Conservation (phyloP, 1,140 invertebrate genomes). For the Magallana gigas region DNA sequence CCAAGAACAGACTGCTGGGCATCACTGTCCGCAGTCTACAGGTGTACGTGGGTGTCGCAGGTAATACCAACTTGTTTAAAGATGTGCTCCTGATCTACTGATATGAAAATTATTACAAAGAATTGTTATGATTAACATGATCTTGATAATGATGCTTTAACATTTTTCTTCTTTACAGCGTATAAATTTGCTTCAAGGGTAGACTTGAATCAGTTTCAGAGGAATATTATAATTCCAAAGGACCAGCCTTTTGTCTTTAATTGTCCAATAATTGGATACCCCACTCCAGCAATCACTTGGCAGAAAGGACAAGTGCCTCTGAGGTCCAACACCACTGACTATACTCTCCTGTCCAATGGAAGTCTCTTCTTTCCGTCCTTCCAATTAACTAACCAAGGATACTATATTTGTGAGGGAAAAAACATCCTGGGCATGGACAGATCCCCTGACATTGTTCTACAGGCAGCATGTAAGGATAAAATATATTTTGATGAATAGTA, state of each 20-base stretch:
- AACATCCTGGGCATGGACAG: constrained; percentile 62
- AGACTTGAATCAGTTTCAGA: constrained; percentile 46
- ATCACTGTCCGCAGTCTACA: constrained; percentile 47
- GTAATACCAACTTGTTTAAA: neutral
- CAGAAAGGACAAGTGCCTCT: constrained; percentile 48
- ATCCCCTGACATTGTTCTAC: constrained; percentile 57
- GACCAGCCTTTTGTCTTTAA: constrained; percentile 53
- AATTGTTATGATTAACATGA: neutral
- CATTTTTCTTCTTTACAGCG: constrained; percentile 41
- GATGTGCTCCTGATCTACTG: too few relatives aligned
- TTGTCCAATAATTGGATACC: constrained; percentile 66
- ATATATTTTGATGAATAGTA: neutral
- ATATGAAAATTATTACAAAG: too few relatives aligned
- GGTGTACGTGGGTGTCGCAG: constrained; percentile 41
- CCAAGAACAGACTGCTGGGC: constrained; percentile 39
- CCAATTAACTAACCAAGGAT: constrained; percentile 55
- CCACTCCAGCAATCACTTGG: constrained; percentile 62
- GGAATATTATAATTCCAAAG: constrained; percentile 56
- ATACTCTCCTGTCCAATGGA: constrained; percentile 60
- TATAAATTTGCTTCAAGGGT: constrained; percentile 58
- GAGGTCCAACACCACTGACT: constrained; percentile 42
- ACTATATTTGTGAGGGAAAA: constrained; percentile 66
- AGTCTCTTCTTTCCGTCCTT: constrained; percentile 59
- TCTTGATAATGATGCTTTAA: neutral
- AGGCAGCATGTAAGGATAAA: constrained; percentile 66